These are phyloP conservation scores for Mixornis gularis DNA, from an alignment of 2,113 vertebrate genomes.

Conservation along the genomic window DNA sequence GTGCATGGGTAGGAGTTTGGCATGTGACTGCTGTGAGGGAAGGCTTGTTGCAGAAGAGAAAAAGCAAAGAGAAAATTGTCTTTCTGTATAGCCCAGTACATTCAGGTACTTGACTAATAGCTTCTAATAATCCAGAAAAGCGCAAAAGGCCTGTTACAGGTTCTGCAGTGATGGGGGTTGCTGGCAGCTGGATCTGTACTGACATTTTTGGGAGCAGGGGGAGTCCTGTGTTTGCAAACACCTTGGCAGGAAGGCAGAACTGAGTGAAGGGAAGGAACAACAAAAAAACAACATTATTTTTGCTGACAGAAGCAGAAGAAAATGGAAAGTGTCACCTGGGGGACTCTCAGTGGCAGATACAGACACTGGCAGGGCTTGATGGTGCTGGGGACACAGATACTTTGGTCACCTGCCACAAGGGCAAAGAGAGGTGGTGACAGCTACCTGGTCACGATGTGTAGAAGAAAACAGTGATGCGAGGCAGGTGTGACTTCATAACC, in stretches of 20 bases:
- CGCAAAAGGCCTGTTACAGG: neutral
- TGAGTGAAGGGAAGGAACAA: neutral
- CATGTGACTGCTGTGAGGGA: neutral
- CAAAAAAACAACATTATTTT: neutral
- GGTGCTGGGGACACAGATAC: neutral
- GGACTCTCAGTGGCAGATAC: neutral
- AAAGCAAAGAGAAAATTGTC: neutral
- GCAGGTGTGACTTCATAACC: neutral
- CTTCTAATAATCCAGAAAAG: neutral
- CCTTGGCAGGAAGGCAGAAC: neutral
- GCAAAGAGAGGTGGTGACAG: neutral
- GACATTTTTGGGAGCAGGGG: neutral
- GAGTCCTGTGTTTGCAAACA: neutral
- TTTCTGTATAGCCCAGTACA: neutral
- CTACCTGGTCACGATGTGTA: accelerated
- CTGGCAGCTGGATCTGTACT: neutral
- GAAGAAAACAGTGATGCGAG: neutral
- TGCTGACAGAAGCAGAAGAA: constrained; percentile 5
- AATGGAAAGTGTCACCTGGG: neutral
- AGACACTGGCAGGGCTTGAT: neutral
- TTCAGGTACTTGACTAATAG: neutral
- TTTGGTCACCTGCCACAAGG: neutral
- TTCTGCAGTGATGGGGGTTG: neutral
- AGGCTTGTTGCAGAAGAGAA: neutral
- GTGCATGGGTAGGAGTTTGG: neutral